Base-by-base conservation (phyloP, 2,113 vertebrate genomes). In the Thalassoma bifasciatum region DNA sequence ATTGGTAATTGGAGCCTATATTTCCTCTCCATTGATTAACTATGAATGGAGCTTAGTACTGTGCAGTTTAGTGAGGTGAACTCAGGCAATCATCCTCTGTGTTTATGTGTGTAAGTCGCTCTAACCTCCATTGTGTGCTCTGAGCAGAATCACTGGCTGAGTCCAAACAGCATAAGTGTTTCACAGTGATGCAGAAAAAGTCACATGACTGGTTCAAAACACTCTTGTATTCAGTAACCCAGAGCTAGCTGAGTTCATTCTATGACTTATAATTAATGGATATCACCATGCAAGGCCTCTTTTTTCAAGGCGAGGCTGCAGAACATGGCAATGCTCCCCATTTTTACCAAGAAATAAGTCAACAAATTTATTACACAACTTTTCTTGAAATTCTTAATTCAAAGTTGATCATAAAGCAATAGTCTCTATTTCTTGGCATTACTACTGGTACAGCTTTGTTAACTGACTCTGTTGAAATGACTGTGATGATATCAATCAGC, bases 1-100 rank as follows among this genome's bases (percentile, higher is more conserved):
- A n/a, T n/a, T 30, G 70, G 82, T 64, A 70, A 69, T 85, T 62
- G 69, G 50, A 54, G 58, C 73, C 42, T 75, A 83, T 54, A 62
- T 82, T 81, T 81, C 42, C 49, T 76, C 78, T 82, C 44, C 26
- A 54, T 68, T 79, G 77, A 85, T 79, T 72, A 81, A 79, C 63
- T 72, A 74, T 84, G 78, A 90, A 79, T 86, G 79, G 63, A 77
- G 58, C 65, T 74, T 11, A 6, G 63, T 30, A 6, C 59, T 54
- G 40, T 51, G 59, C 46, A 74, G 53, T 46, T 59, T 40, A 52
- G 52, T 42, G 62, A 74, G 46, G 58, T 62, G 71, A 59, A 50
- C 58, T n/a, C 40, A 16, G 60, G 26, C 36, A 59, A 47, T 53
- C 34, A n/a, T 34, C 65, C 11, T 44, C 17, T 51, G 40, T 36